Evolutionary conservation across 2,113 vertebrate genomes (phyloP).

Genomic region (Phrynosoma blainvillii): DNA sequence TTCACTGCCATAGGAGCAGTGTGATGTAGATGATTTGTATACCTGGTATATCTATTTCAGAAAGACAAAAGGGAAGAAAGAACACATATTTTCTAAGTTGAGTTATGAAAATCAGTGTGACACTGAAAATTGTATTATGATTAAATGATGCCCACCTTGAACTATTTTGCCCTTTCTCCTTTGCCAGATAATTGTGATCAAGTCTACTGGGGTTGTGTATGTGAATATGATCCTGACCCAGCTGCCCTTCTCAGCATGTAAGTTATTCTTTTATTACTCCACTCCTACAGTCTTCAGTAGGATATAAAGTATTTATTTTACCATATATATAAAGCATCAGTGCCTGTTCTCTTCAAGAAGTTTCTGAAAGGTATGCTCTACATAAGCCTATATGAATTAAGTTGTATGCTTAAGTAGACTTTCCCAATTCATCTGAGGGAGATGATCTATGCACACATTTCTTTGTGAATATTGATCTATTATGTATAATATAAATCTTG

Average conservation of each 20-base stretch:
- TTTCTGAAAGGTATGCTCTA: background rate
- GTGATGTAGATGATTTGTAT: too few relatives aligned
- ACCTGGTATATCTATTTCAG: too few relatives aligned
- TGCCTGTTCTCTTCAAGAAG: background rate
- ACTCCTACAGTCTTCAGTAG: background rate
- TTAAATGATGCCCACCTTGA: background rate
- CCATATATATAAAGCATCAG: background rate
- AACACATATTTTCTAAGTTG: background rate
- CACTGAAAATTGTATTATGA: background rate
- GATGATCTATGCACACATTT: too few relatives aligned
- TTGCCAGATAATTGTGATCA: conserved; percentile 81
- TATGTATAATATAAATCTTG: background rate
- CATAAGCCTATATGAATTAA: background rate
- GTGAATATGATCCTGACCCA: conserved; percentile 85
- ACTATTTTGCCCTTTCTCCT: conserved; percentile 12
- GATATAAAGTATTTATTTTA: background rate
- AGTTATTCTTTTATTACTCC: background rate
- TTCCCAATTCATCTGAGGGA: background rate
- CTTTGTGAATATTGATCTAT: background rate
- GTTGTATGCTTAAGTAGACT: background rate
- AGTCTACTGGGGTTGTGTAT: conserved; percentile 79
- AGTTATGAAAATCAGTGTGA: background rate
- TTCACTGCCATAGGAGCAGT: too few relatives aligned
- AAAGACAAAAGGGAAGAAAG: background rate
- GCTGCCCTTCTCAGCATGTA: conserved; percentile 86